Conservation (phyloP, 2,797 vertebrate species). For the Hephaestus fuliginosus region DNA sequence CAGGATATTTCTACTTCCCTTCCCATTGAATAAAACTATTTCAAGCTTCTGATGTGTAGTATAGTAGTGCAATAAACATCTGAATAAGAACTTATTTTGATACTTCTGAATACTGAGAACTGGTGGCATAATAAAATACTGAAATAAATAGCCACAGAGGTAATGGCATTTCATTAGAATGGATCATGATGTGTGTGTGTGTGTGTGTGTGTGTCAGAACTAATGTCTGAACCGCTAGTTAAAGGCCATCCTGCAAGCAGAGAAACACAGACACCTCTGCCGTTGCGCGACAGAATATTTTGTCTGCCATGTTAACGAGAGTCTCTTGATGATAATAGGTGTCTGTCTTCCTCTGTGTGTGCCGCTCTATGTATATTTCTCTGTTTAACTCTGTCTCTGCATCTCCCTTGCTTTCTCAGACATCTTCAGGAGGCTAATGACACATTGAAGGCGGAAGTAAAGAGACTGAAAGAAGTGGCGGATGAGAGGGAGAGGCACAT, state of each 20-base stretch:
- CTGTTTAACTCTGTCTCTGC: slow-evolving; percentile 51
- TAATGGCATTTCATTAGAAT: slow-evolving; percentile 52
- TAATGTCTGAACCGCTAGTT: slow-evolving; percentile 58
- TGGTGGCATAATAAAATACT: slow-evolving; percentile 29
- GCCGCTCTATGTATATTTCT: slow-evolving; percentile 51
- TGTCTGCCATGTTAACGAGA: slow-evolving; percentile 65
- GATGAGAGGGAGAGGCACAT: slow-evolving; percentile 72
- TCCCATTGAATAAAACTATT: slow-evolving; percentile 27
- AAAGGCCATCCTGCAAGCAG: slow-evolving; percentile 50
- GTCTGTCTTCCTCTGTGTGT: slow-evolving; percentile 37
- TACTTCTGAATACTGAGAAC: slow-evolving; percentile 21
- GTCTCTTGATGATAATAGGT: slow-evolving; percentile 73
- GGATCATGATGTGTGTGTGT: slow-evolving; percentile 26
- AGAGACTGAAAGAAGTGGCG: slow-evolving; percentile 69
- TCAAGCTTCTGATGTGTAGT: slow-evolving; percentile 3
- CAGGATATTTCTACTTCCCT: background rate
- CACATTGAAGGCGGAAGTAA: slow-evolving; percentile 76
- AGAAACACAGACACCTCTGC: slow-evolving; percentile 33
- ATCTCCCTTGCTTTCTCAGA: slow-evolving; percentile 69
- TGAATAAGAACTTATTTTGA: slow-evolving; percentile 36
- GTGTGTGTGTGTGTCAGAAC: slow-evolving; percentile 37
- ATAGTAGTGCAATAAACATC: slow-evolving; percentile 15
- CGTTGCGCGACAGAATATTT: slow-evolving; percentile 55
- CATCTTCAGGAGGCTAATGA: slow-evolving; percentile 79
- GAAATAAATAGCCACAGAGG: slow-evolving; percentile 51